These are phyloP conservation scores for Vannuccia rotundouncinata DNA, from an alignment of 2,888 invertebrate species.

Conservation along the genomic window DNA sequence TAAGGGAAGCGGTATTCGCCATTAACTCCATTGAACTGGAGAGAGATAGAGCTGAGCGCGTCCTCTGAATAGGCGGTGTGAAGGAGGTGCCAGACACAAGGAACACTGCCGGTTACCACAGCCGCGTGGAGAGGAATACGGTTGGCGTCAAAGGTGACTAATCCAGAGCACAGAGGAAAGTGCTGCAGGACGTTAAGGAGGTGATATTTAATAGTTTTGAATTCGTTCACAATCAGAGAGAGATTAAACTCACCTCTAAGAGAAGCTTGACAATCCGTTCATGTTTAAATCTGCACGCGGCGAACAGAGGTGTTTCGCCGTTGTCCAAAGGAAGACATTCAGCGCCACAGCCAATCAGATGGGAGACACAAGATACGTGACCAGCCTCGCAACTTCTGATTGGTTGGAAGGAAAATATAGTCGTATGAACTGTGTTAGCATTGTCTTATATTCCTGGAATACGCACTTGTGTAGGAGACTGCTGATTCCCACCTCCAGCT, in stretches of 20 bases:
- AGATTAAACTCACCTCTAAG: not conserved
- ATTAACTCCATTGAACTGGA: not conserved
- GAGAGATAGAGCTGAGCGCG: not conserved
- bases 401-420: too few relatives aligned
- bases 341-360: not conserved
- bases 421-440: too few relatives aligned
- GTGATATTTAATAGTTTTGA: too few relatives aligned
- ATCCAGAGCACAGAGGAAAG: not conserved
- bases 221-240: not conserved
- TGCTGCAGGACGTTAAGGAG: too few relatives aligned
- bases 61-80: not conserved
- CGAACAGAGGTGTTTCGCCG: not conserved
- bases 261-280: not conserved
- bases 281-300: not conserved
- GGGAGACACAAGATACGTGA: not conserved
- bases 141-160: not conserved
- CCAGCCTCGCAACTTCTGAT: not conserved
- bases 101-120: not conserved
- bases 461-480: not conserved
- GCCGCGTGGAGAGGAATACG: not conserved
- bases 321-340: not conserved
- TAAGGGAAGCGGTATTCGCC: not conserved
- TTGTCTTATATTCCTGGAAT: too few relatives aligned
- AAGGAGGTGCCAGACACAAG: not conserved
- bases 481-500: not conserved